Conservation (phyloP, 1,140 invertebrate species). For the Hirudo medicinalis region DNA sequence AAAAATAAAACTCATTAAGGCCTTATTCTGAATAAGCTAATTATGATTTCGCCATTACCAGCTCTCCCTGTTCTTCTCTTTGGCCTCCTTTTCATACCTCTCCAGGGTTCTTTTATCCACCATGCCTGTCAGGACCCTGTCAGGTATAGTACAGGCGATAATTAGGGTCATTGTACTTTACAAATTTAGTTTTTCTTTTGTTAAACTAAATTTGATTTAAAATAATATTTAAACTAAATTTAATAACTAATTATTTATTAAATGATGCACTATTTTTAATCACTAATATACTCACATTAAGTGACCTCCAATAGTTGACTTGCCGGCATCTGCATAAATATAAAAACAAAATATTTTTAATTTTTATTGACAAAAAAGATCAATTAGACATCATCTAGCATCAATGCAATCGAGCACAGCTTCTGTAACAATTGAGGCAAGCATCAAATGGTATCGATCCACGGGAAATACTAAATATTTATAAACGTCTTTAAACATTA, state of each 20-base stretch:
- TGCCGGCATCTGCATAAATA: slow-evolving; percentile 72
- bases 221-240: no score
- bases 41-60: slow-evolving; percentile 49
- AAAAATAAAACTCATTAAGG: not conserved
- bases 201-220: not conserved
- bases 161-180: no score
- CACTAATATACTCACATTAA: slow-evolving; percentile 61
- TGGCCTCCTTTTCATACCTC: slow-evolving; percentile 97
- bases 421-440: no score
- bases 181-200: not conserved
- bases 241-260: not conserved
- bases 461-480: not conserved
- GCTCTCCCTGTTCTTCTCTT: slow-evolving; percentile 96
- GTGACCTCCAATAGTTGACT: slow-evolving; percentile 98
- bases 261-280: not conserved
- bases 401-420: not conserved
- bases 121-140: slow-evolving; percentile 78
- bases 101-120: slow-evolving; percentile 97
- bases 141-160: no score
- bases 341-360: slow-evolving; percentile 3
- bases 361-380: slow-evolving; percentile 9
- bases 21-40: no score
- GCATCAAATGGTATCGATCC: no score
- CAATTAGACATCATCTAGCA: slow-evolving; percentile 14
- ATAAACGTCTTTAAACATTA: not conserved